phyloP scores from a whole-genome alignment of 1,140 invertebrate genomes.

The Chrysomallon squamiferum region DNA sequence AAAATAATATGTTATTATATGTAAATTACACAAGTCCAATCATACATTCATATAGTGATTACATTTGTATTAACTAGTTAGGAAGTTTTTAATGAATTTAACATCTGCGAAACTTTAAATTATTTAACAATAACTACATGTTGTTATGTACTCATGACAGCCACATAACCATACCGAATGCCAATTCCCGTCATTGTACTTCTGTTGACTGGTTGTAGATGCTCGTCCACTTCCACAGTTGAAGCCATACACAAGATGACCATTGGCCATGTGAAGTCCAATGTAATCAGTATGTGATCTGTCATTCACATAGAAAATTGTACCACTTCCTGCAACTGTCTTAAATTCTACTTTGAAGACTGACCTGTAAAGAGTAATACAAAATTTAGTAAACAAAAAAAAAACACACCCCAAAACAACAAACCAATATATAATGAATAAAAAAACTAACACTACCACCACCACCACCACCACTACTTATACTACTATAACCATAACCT shows the following conservation, averaged over 20 bases:
- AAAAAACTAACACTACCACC: background rate
- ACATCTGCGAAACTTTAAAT: too few species aligned
- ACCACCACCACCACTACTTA: too few species aligned
- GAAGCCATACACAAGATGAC: constrained; percentile 76
- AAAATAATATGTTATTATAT: background rate
- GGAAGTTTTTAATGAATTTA: too few species aligned
- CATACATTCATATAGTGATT: too few species aligned
- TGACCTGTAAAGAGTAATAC: constrained; percentile 43
- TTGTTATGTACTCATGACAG: too few species aligned
- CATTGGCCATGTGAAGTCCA: constrained; percentile 80
- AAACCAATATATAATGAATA: background rate
- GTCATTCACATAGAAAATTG: constrained; percentile 84
- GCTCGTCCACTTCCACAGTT: constrained; percentile 77
- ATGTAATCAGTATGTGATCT: constrained; percentile 75
- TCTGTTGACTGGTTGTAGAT: constrained; percentile 61
- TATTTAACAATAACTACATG: too few species aligned
- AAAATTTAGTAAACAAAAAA: background rate
- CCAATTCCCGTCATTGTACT: constrained; percentile 86
- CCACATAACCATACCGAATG: constrained; percentile 68
- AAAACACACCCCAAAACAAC: background rate
- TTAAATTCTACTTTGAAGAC: constrained; percentile 84
- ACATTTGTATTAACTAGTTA: too few species aligned
- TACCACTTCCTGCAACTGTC: constrained; percentile 78
- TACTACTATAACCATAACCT: too few species aligned
- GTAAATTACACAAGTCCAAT: too few species aligned